These are phyloP conservation scores for Tenebrio molitor DNA, from an alignment of 1,140 invertebrate species.

Conservation along the genomic window DNA sequence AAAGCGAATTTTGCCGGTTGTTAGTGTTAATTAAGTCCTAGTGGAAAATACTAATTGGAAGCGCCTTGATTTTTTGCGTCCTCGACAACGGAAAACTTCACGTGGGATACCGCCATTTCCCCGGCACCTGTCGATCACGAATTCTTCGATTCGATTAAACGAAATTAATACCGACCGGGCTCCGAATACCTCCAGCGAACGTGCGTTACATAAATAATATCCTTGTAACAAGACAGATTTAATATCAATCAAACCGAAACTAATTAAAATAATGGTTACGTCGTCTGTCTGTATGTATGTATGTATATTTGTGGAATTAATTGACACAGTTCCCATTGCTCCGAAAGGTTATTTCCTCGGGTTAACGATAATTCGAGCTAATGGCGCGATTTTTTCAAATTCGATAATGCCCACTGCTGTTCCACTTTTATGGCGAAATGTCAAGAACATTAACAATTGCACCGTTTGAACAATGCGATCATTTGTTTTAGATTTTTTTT, in stretches of 20 bases:
- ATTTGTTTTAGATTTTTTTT: constrained; percentile 1
- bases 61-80: background rate
- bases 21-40: too few species aligned
- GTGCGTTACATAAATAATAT: constrained; percentile 35
- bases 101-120: constrained; percentile 1
- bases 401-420: constrained; percentile 8
- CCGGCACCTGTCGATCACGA: constrained; percentile 1
- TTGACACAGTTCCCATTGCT: constrained; percentile 30
- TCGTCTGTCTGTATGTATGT: too few species aligned
- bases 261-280: constrained; percentile 37
- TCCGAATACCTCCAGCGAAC: constrained; percentile 27
- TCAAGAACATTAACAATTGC: constrained; percentile 27
- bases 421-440: constrained; percentile 34
- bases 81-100: background rate
- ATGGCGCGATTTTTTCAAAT: constrained; percentile 21
- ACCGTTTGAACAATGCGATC: constrained; percentile 14
- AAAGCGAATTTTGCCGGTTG: too few species aligned
- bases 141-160: background rate
- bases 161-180: background rate
- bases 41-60: too few species aligned
- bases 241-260: constrained; percentile 30
- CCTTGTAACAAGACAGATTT: background rate
- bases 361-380: constrained; percentile 34
- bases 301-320: constrained; percentile 31
- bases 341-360: constrained; percentile 30